phyloP scores from a whole-genome alignment of 1,140 invertebrate genomes.

The Cyrtorhinus lividipennis region DNA sequence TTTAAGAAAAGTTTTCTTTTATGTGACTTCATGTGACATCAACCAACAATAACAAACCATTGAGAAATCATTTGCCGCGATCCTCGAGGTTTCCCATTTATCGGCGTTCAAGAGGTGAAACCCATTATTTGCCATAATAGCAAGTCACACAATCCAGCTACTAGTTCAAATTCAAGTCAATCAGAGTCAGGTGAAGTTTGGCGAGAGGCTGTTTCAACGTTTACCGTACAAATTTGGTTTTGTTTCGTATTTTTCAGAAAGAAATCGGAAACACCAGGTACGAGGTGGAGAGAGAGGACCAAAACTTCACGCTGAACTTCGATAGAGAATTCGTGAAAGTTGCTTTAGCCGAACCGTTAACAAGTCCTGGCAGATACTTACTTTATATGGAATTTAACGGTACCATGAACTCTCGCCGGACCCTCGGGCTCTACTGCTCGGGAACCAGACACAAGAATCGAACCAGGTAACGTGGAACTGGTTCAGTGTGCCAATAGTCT shows the following conservation, averaged over 20 bases:
- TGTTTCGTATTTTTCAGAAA: not conserved
- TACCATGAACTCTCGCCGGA: constrained; percentile 15
- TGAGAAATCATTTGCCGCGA: too few species aligned
- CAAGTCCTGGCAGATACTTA: not conserved
- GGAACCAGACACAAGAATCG: constrained; percentile 5
- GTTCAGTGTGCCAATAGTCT: not conserved
- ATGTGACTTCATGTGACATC: too few species aligned
- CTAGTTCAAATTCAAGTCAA: too few species aligned
- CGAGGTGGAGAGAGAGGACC: not conserved
- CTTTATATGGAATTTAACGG: constrained; percentile 19
- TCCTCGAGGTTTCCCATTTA: too few species aligned
- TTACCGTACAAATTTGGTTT: too few species aligned
- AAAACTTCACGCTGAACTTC: not conserved
- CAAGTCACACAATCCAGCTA: too few species aligned
- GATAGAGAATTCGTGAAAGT: not conserved
- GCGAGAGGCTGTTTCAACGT: too few species aligned
- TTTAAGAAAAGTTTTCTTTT: too few species aligned
- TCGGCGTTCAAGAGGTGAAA: too few species aligned
- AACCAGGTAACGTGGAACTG: constrained; percentile 13
- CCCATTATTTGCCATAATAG: too few species aligned
- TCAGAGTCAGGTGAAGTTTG: too few species aligned
- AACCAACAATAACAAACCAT: too few species aligned
- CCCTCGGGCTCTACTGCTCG: constrained; percentile 17
- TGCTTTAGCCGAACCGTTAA: constrained; percentile 9
- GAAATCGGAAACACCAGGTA: not conserved